Evolutionary conservation across 2,888 invertebrate species (phyloP), one percentile per base, ranked within the genome.

Genomic region (Dioctria rufipes): DNA sequence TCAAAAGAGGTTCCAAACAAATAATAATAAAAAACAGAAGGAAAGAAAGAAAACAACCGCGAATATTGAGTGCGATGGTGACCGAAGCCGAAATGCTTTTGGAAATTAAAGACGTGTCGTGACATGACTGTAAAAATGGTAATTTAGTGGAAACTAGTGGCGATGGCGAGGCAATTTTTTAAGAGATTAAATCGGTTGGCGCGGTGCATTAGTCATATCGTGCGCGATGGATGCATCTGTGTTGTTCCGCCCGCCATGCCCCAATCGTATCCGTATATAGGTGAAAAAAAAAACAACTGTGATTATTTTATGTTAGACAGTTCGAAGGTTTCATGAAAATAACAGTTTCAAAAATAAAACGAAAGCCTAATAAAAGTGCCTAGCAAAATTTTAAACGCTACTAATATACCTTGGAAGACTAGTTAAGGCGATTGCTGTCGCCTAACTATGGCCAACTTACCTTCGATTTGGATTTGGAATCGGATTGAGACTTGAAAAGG

Each of bases 61-160:
- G 25, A 25, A 25, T 25, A 25, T 25, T 25, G 25, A 25, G 25
- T 25, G 25, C 25, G 25, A 25, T 43, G 46, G 54, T 40, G 71
- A 37, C 54, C 71, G 71, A 51, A 37, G 51, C 71, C 51, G 40
- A 71, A 66, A 54, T 51, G 71, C 71, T 51, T 51, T 54, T 37
- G 54, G 25, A 46, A 71, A 71, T 51, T 54, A 71, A 54, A 71
- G 71, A 71, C 71, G 71, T 71, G 71, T 71, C 71, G 71, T 71
- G 71, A 71, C 71, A 71, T 51, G 71, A 71, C 71, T 54, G 25
- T 39, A 39, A 71, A 51, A 51, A 71, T 71, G 71, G 71, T 51
- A 71, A 71, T 71, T 71, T 69, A 5, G 58, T 71, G 6, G 40
- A 71, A 71, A 39, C 71, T 71, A 46, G 54, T 71, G 71, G 71